phyloP scores from a whole-genome alignment of 1,140 invertebrate species.

The Chrysomallon squamiferum region DNA sequence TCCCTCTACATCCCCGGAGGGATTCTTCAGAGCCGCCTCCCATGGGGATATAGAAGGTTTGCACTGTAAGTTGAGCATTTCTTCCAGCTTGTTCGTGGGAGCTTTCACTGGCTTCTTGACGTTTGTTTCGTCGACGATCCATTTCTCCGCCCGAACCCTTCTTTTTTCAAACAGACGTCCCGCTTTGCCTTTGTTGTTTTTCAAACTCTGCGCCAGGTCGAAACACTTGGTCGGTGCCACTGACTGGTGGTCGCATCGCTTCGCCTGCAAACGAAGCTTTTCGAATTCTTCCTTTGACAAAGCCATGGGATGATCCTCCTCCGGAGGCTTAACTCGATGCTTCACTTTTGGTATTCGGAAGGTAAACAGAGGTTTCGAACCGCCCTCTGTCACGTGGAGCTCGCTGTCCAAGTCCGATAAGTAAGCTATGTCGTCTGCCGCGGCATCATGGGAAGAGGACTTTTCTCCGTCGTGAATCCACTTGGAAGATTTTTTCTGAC shows the following conservation, averaged over 20 bases:
- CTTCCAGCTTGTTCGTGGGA: constrained; percentile 49
- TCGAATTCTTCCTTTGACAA: constrained; percentile 46
- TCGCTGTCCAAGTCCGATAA: constrained; percentile 42
- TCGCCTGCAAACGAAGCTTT: constrained; percentile 30
- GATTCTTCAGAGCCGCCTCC: constrained; percentile 75
- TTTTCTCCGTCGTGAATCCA: constrained; percentile 92
- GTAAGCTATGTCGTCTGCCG: constrained; percentile 35
- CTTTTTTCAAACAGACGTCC: constrained; percentile 87
- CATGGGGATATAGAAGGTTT: constrained; percentile 75
- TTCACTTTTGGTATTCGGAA: constrained; percentile 47
- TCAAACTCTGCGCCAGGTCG: constrained; percentile 43
- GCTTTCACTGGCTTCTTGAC: constrained; percentile 39
- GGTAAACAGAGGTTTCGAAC: constrained; percentile 35
- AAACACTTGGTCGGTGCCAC: constrained; percentile 43
- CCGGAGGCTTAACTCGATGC: constrained; percentile 26
- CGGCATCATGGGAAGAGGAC: constrained; percentile 64
- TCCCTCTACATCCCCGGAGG: constrained; percentile 70
- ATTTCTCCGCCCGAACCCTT: constrained; percentile 84
- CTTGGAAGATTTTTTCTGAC: constrained; percentile 90
- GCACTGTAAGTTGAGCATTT: constrained; percentile 60
- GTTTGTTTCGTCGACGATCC: constrained; percentile 79
- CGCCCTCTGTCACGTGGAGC: constrained; percentile 33
- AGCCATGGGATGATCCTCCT: constrained; percentile 40
- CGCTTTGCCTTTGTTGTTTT: constrained; percentile 64
- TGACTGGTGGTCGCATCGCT: constrained; percentile 37